phyloP scores from a whole-genome alignment of 2,888 invertebrate species.

The Lasioglossum pauxillum region DNA sequence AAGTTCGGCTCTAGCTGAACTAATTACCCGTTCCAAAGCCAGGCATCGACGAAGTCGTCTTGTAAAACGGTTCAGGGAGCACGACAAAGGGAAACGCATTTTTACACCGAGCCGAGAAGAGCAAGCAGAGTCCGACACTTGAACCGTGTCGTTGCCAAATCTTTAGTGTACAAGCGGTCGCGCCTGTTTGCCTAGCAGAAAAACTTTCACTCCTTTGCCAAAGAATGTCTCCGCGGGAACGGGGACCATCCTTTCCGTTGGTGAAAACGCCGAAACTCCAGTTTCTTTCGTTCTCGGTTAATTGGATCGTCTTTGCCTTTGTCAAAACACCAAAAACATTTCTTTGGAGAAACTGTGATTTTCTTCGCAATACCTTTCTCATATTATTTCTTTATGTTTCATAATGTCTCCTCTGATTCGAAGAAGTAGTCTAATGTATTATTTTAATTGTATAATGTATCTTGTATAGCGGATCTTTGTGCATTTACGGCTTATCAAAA shows the following conservation, averaged over 20 bases:
- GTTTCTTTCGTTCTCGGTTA: neutral
- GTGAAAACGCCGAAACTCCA: constrained; percentile 22
- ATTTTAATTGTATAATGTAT: too few relatives aligned
- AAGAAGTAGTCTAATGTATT: too few relatives aligned
- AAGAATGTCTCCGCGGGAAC: constrained; percentile 38
- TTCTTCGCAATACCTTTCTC: neutral
- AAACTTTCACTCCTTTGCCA: constrained; percentile 64
- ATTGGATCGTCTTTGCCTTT: neutral
- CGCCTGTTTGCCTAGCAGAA: constrained; percentile 60
- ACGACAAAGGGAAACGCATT: constrained; percentile 37
- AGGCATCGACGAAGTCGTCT: neutral
- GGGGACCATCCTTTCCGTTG: constrained; percentile 19
- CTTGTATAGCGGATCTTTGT: too few relatives aligned
- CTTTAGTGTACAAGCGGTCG: constrained; percentile 57
- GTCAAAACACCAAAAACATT: neutral
- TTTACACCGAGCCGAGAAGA: constrained; percentile 29
- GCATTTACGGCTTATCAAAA: too few relatives aligned
- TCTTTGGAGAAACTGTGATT: neutral
- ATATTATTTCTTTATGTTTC: too few relatives aligned
- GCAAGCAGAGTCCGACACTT: constrained; percentile 44
- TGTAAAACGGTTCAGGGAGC: constrained; percentile 8
- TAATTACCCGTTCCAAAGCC: constrained; percentile 29
- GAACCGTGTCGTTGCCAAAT: constrained; percentile 65
- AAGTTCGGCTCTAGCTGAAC: constrained; percentile 1
- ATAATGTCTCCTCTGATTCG: too few relatives aligned